Conservation (phyloP, 2,797 vertebrate genomes). For the Anguilla anguilla region DNA sequence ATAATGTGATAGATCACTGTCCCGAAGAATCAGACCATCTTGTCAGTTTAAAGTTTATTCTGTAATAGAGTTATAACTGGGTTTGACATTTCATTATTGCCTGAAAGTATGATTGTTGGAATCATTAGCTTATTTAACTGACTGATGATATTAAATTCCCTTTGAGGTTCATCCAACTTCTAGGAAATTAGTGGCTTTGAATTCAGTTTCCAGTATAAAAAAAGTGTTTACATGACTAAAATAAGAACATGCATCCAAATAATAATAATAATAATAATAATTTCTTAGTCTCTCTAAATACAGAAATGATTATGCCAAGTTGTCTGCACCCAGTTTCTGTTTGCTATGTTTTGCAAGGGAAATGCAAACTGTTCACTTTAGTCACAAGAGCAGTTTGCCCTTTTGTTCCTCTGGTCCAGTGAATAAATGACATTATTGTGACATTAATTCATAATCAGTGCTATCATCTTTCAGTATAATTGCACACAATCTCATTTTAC, state of each 20-base stretch:
- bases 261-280: too few relatives aligned
- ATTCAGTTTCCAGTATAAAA: background rate
- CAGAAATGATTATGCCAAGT: conserved; percentile 2
- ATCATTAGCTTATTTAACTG: background rate
- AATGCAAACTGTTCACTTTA: conserved; percentile 33
- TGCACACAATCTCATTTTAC: conserved; percentile 42
- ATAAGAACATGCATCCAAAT: background rate
- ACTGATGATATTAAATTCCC: background rate
- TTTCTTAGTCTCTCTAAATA: background rate
- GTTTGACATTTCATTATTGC: background rate
- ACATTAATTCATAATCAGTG: conserved; percentile 44
- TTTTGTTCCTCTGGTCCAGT: conserved; percentile 38
- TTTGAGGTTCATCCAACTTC: background rate
- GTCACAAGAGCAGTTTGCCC: conserved; percentile 21
- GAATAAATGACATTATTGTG: conserved; percentile 50
- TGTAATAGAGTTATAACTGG: background rate
- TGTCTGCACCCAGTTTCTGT: conserved; percentile 14
- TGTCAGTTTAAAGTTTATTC: background rate
- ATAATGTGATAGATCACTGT: background rate
- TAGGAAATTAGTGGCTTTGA: background rate
- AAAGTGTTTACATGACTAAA: background rate
- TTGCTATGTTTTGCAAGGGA: conserved; percentile 14
- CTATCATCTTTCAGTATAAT: conserved; percentile 44
- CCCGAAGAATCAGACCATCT: background rate
- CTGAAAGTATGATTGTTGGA: background rate